Percentiles rank a stretch among this genome's conserved stretches.
Conservation (phyloP, 2,888 invertebrate genomes). For the Odontocolon sp. region DNA sequence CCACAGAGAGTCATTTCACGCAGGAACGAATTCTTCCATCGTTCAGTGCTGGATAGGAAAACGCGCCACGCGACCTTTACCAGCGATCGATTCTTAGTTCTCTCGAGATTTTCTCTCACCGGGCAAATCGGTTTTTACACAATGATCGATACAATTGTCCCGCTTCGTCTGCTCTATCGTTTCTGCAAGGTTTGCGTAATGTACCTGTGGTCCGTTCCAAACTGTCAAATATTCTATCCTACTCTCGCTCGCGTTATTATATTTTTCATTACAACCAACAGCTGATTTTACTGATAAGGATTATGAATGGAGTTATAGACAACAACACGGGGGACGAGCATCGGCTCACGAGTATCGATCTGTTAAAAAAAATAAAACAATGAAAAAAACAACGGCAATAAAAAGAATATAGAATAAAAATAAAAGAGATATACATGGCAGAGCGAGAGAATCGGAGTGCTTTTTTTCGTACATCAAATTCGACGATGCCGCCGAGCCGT, state of each 20-base stretch:
- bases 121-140: conserved; percentile 43
- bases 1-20: conserved; percentile 72
- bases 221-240: not conserved
- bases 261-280: conserved; percentile 53
- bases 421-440: conserved; percentile 16
- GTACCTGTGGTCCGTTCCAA: conserved; percentile 5
- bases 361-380: conserved; percentile 8
- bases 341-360: conserved; percentile 47
- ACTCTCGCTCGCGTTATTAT: conserved; percentile 21
- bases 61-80: conserved; percentile 55
- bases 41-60: conserved; percentile 61
- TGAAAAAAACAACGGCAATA: conserved; percentile 39
- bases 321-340: not conserved
- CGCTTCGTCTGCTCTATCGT: conserved; percentile 33
- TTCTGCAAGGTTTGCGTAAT: conserved; percentile 28
- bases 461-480: conserved; percentile 66
- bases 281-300: conserved; percentile 48
- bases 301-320: conserved; percentile 36
- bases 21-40: conserved; percentile 71
- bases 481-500: conserved; percentile 62
- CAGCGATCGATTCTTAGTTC: conserved; percentile 71
- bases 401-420: conserved; percentile 31
- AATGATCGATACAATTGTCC: conserved; percentile 48
- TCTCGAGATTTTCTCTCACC: conserved; percentile 13
- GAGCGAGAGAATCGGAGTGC: conserved; percentile 62